These are phyloP conservation scores for Synergus itoensis DNA, from an alignment of 2,888 invertebrate genomes.

Conservation along the genomic window DNA sequence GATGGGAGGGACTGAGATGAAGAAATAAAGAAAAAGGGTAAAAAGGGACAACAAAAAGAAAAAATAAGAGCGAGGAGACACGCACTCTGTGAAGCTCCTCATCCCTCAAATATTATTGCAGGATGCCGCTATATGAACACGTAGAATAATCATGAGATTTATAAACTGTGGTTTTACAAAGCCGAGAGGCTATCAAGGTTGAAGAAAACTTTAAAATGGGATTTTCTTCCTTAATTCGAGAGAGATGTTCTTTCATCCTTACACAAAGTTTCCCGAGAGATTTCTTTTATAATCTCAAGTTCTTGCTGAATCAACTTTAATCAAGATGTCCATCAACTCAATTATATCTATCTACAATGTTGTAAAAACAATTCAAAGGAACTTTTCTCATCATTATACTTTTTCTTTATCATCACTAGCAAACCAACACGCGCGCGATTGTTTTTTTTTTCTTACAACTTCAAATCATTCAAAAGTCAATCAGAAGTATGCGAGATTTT, in stretches of 20 bases:
- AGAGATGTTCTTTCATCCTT: not conserved
- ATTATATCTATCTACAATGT: conserved; percentile 30
- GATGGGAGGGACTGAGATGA: conserved; percentile 20
- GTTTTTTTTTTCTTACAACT: no score
- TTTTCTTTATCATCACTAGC: no score
- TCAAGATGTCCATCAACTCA: conserved; percentile 37
- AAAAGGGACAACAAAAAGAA: conserved; percentile 10
- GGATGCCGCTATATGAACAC: not conserved
- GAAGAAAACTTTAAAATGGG: not conserved
- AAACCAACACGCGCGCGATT: no score
- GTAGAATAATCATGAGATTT: not conserved
- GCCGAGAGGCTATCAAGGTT: not conserved
- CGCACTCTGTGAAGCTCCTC: conserved; percentile 1
- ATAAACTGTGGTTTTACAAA: not conserved
- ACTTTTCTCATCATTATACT: not conserved
- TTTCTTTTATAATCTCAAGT: not conserved
- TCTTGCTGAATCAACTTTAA: conserved; percentile 2
- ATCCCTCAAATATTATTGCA: conserved; percentile 9
- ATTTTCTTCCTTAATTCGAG: not conserved
- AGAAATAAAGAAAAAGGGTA: conserved; percentile 17
- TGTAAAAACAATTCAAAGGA: not conserved
- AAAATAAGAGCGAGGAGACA: conserved; percentile 21
- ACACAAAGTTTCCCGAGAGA: not conserved
- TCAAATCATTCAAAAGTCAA: no score
- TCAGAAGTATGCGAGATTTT: no score